Evolutionary conservation across 2,113 vertebrate genomes (phyloP).

Genomic region (Callospermophilus lateralis): DNA sequence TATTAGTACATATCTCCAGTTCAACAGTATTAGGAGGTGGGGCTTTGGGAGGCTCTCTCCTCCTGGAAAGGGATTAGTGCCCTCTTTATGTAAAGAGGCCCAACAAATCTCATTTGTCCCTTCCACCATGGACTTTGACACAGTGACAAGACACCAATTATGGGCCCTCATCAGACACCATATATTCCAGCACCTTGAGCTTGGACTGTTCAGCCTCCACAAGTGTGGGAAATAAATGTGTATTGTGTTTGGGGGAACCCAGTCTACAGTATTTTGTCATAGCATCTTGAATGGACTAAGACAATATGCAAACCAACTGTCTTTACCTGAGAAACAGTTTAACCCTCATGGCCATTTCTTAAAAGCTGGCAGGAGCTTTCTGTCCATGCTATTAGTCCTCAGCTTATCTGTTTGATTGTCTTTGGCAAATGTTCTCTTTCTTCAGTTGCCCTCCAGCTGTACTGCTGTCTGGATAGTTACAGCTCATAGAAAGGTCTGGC

Average conservation of each 20-base stretch:
- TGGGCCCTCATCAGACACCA: background rate
- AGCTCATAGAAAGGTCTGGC: background rate
- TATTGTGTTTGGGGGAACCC: background rate
- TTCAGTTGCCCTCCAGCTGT: no score
- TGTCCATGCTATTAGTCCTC: background rate
- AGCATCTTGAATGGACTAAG: background rate
- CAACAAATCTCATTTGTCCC: background rate
- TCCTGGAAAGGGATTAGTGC: background rate
- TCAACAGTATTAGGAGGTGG: no score
- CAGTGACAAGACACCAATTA: background rate
- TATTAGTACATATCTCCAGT: background rate
- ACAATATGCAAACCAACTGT: background rate
- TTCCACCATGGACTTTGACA: background rate
- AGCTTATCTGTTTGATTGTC: background rate
- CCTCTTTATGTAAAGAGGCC: background rate
- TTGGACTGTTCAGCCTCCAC: background rate
- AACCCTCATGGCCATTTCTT: background rate
- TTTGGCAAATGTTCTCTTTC: background rate
- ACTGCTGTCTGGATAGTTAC: background rate
- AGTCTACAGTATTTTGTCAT: background rate
- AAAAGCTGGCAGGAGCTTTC: background rate
- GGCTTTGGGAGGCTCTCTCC: background rate
- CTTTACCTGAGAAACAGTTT: background rate
- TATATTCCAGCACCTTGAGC: background rate
- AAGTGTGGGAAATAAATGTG: background rate